Evolutionary conservation across 1,140 invertebrate genomes (phyloP).

Genomic region (Drosophila cardini): DNA sequence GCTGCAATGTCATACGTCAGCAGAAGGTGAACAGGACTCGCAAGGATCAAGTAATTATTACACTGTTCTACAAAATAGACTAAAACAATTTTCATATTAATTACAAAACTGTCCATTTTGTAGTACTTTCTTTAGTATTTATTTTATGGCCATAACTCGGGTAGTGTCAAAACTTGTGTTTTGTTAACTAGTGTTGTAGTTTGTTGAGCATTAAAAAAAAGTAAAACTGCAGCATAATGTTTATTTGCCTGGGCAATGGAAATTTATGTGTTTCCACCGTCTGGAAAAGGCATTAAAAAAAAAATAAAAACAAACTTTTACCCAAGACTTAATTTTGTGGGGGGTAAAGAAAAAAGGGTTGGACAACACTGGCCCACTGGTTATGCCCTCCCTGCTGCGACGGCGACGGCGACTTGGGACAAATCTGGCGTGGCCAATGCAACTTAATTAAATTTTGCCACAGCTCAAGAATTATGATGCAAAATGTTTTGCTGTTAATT

Average conservation of each 20-base stretch:
- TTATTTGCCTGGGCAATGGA: slow-evolving; percentile 67
- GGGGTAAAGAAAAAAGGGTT: slow-evolving; percentile 53
- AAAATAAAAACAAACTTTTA: slow-evolving; percentile 53
- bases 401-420: slow-evolving; percentile 24
- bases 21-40: slow-evolving; percentile 62
- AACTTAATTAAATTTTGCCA: slow-evolving; percentile 77
- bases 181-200: slow-evolving; percentile 31
- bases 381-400: slow-evolving; percentile 38
- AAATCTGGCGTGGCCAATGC: slow-evolving; percentile 80
- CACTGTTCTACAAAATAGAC: slow-evolving; percentile 31
- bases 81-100: too few relatives aligned
- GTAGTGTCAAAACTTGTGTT: not conserved
- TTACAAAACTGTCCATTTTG: not conserved
- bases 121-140: not conserved
- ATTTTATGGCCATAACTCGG: not conserved
- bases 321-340: slow-evolving; percentile 57
- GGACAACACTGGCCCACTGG: slow-evolving; percentile 1
- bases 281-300: slow-evolving; percentile 68
- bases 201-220: slow-evolving; percentile 17
- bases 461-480: slow-evolving; percentile 68
- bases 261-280: slow-evolving; percentile 68
- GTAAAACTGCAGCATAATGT: slow-evolving; percentile 79
- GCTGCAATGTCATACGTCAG: slow-evolving; percentile 82
- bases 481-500: slow-evolving; percentile 76
- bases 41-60: slow-evolving; percentile 44